phyloP scores from a whole-genome alignment of 2,797 vertebrate species.

The Buphagus erythrorhynchus region DNA sequence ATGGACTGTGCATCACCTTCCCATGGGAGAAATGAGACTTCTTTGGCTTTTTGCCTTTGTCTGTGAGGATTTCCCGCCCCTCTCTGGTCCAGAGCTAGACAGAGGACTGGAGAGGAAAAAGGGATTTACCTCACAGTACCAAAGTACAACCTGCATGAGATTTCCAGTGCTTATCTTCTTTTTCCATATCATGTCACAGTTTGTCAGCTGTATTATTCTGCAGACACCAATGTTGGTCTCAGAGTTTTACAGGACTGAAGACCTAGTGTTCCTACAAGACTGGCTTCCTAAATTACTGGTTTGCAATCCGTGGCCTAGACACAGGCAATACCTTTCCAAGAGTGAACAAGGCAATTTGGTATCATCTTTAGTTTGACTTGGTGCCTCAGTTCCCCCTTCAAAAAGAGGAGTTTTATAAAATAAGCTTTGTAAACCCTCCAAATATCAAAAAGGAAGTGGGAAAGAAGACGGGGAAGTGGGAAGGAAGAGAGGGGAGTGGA shows the following conservation, averaged over 20 bases:
- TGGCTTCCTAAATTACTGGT: not conserved
- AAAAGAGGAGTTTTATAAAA: not conserved
- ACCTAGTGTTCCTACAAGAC: not conserved
- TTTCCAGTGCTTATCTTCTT: not conserved
- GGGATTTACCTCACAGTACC: too few relatives aligned
- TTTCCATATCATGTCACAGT: not conserved
- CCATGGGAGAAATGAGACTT: too few relatives aligned
- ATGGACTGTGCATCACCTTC: too few relatives aligned
- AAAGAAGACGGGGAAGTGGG: accelerated
- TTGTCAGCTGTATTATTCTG: not conserved
- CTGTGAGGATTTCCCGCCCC: too few relatives aligned
- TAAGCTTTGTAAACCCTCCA: not conserved
- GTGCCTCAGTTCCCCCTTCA: accelerated
- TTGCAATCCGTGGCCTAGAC: not conserved
- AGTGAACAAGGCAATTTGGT: not conserved
- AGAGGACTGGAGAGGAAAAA: too few relatives aligned
- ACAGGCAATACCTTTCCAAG: not conserved
- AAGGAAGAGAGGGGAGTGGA: accelerated
- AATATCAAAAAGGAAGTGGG: not conserved
- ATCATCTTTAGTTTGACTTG: not conserved
- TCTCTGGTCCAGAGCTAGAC: too few relatives aligned
- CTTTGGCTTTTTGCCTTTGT: too few relatives aligned
- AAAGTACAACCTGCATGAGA: not conserved
- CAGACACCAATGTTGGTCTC: not conserved
- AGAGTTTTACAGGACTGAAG: not conserved